phyloP scores from a whole-genome alignment of 2,113 vertebrate species.

The Phalacrocorax pelagicus region DNA sequence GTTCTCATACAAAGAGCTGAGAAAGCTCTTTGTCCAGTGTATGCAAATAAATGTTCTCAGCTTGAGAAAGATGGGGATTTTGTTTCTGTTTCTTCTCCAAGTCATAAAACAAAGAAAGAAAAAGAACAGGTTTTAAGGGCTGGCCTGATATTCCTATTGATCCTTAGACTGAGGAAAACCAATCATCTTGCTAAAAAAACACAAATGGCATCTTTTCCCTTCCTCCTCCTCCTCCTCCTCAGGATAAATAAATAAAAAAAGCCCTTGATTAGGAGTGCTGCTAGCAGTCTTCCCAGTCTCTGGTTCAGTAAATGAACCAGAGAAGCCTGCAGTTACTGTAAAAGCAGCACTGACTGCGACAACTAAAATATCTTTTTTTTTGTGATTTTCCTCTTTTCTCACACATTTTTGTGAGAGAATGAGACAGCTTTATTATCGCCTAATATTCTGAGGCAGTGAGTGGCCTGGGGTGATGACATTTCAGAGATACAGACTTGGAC shows the following conservation, averaged over 20 bases:
- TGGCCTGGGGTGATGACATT: conserved; percentile 18
- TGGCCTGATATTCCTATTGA: not conserved
- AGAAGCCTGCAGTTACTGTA: not conserved
- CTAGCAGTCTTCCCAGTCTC: not conserved
- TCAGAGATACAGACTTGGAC: conserved; percentile 28
- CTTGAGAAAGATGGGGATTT: not conserved
- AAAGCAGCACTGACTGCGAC: not conserved
- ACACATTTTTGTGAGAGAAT: conserved; percentile 32
- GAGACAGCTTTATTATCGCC: conserved; percentile 46
- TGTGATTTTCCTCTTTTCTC: conserved; percentile 25
- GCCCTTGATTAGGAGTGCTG: not conserved
- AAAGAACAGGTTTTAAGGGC: not conserved
- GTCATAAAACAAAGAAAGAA: not conserved
- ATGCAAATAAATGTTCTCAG: not conserved
- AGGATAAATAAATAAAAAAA: not conserved
- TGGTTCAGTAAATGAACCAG: conserved; percentile 27
- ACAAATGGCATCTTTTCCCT: not conserved
- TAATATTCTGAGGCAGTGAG: conserved; percentile 43
- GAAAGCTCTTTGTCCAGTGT: not conserved
- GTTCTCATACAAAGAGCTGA: not conserved
- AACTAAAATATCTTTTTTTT: not conserved
- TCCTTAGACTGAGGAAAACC: not conserved
- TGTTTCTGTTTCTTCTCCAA: not conserved
- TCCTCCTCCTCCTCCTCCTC: not conserved
- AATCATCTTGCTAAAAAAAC: not conserved